Evolutionary conservation across 1,140 invertebrate species (phyloP).

Genomic region (Coenobita brevimanus): DNA sequence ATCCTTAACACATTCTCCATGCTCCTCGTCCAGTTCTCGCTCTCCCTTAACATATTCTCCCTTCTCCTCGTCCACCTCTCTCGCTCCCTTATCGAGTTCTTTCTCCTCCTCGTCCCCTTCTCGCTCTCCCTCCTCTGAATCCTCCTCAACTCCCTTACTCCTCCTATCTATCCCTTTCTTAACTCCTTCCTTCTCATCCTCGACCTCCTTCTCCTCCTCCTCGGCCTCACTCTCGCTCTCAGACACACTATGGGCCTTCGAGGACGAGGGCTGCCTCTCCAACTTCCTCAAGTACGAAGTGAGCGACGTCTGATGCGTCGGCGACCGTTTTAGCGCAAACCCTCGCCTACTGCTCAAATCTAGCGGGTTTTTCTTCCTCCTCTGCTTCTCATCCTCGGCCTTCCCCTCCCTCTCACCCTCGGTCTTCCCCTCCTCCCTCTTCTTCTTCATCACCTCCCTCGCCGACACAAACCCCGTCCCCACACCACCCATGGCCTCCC

Average conservation of each 20-base stretch:
- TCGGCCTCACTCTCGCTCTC: slow-evolving; percentile 51
- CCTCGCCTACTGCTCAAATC: slow-evolving; percentile 27
- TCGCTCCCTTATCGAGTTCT: neutral
- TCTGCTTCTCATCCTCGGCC: too few relatives aligned
- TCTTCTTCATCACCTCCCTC: slow-evolving; percentile 19
- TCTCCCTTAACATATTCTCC: neutral
- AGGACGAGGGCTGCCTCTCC: neutral
- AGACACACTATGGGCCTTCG: slow-evolving; percentile 26
- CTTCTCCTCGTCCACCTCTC: neutral
- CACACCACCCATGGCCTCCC: neutral
- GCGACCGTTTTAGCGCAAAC: slow-evolving; percentile 48
- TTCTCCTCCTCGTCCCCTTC: neutral
- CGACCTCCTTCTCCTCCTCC: neutral
- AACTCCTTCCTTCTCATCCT: neutral
- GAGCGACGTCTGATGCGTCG: slow-evolving; percentile 44
- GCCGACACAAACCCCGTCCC: slow-evolving; percentile 25
- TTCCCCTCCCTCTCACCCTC: slow-evolving; percentile 5
- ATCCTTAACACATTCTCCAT: neutral
- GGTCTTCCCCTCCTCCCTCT: neutral
- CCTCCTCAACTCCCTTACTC: neutral
- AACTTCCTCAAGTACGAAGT: slow-evolving; percentile 25
- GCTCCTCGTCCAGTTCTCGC: neutral
- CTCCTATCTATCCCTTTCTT: too few relatives aligned
- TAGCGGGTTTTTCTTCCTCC: neutral
- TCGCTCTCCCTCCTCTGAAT: neutral